Percentiles rank a stretch among this genome's conserved stretches.
phyloP scores from a whole-genome alignment of 2,888 invertebrate species.

The Mythimna loreyi region DNA sequence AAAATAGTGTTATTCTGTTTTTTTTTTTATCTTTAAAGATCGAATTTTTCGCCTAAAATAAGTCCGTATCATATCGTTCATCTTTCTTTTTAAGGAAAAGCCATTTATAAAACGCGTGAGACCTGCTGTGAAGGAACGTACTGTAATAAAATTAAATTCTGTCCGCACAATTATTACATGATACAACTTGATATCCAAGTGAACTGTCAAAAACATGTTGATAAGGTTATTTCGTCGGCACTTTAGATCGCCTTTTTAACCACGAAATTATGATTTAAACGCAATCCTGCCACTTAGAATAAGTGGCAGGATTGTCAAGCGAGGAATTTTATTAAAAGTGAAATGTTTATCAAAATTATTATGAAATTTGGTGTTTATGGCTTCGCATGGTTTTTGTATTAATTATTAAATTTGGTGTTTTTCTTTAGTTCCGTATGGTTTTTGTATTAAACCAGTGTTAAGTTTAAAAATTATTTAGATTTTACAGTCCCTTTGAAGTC shows the following conservation, averaged over 20 bases:
- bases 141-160: constrained; percentile 24
- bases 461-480: too few relatives aligned
- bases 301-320: too few relatives aligned
- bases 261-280: constrained; percentile 30
- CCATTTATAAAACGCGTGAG: background rate
- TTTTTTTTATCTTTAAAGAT: constrained; percentile 12
- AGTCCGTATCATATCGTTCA: background rate
- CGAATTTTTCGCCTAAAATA: constrained; percentile 1
- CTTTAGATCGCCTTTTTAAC: constrained; percentile 26
- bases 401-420: background rate
- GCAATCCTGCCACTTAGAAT: constrained; percentile 18
- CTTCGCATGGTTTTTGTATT: too few relatives aligned
- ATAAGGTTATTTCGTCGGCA: constrained; percentile 54
- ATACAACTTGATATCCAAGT: constrained; percentile 22
- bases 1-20: too few relatives aligned
- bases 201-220: constrained; percentile 50
- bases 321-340: constrained; percentile 17
- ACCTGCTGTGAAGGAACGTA: background rate
- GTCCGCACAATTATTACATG: constrained; percentile 29
- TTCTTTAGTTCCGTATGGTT: too few relatives aligned
- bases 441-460: too few relatives aligned
- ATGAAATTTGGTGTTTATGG: background rate
- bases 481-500: too few relatives aligned
- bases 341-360: constrained; percentile 14
- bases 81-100: constrained; percentile 30